Evolutionary conservation across 2,888 invertebrate species (phyloP).

Genomic region (Chrysolina oricalcia): DNA sequence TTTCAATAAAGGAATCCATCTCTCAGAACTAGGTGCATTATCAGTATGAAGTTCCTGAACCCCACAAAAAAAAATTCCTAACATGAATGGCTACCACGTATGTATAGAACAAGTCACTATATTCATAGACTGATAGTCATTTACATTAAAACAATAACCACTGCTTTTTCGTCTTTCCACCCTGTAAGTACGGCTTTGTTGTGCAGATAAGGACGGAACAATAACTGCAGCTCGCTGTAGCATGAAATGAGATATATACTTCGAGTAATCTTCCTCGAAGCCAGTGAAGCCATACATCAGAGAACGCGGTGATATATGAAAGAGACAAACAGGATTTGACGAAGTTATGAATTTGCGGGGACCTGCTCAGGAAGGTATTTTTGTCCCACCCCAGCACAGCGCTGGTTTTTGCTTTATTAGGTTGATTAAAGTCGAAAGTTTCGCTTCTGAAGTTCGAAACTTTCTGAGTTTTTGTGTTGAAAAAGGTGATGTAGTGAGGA

Average conservation of each 20-base stretch:
- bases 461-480: background rate
- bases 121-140: no score
- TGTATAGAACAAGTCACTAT: no score
- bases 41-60: no score
- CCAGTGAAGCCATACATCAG: conserved; percentile 25
- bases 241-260: conserved; percentile 37
- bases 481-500: no score
- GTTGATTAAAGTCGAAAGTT: conserved; percentile 4
- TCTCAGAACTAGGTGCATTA: no score
- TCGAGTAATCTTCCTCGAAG: conserved; percentile 27
- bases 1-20: no score
- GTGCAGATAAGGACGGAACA: conserved; percentile 18
- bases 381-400: background rate
- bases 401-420: background rate
- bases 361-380: background rate
- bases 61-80: no score
- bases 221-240: conserved; percentile 26
- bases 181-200: background rate
- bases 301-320: conserved; percentile 14
- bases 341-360: conserved; percentile 4
- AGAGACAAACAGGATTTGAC: conserved; percentile 20
- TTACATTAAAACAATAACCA: no score
- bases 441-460: background rate
- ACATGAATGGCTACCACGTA: no score
- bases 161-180: background rate